phyloP scores from a whole-genome alignment of 2,113 vertebrate species.

The Phodopus roborovskii region DNA sequence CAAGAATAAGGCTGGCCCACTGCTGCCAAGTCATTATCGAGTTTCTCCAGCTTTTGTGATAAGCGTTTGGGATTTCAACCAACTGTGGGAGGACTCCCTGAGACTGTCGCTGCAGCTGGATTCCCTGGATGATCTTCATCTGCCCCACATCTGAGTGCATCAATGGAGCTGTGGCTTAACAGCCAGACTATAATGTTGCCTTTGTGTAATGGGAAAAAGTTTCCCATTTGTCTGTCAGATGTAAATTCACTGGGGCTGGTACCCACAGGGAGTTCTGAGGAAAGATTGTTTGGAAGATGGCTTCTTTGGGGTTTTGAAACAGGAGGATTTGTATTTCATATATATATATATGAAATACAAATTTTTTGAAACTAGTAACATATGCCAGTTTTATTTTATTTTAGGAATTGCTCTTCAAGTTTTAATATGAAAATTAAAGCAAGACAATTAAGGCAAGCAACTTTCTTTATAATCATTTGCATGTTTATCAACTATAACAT shows the following conservation, averaged over 20 bases:
- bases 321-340: background rate
- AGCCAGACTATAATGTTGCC: constrained; percentile 70
- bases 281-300: background rate
- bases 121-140: constrained; percentile 75
- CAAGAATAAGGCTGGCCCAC: constrained; percentile 49
- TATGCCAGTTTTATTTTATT: background rate
- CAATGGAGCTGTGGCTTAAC: background rate
- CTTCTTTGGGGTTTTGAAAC: constrained; percentile 50
- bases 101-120: constrained; percentile 46
- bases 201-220: constrained; percentile 55
- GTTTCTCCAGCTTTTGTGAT: constrained; percentile 69
- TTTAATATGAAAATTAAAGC: background rate
- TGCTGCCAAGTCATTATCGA: constrained; percentile 69
- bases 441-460: background rate
- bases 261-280: constrained; percentile 47
- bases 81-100: constrained; percentile 61
- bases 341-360: background rate
- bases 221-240: constrained; percentile 53
- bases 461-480: constrained; percentile 12
- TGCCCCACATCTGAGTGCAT: constrained; percentile 56
- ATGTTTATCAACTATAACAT: background rate
- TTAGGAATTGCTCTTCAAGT: background rate
- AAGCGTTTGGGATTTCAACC: constrained; percentile 68
- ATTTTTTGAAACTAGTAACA: background rate
- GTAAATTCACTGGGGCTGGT: constrained; percentile 49